Evolutionary conservation across 1,140 invertebrate species (phyloP).

Genomic region (Platyscapa corneri): DNA sequence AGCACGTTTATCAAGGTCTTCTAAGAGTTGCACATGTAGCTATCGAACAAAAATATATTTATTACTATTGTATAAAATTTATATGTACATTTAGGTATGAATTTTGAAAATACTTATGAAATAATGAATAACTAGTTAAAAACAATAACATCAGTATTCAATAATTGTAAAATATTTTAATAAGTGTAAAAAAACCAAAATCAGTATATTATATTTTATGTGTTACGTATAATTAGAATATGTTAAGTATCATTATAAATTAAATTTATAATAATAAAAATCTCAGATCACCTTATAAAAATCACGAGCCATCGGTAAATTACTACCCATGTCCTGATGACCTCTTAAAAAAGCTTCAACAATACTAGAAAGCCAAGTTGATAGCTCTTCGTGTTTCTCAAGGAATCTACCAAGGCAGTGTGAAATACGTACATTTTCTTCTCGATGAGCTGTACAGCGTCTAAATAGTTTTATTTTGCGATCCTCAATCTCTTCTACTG

Average conservation of each 20-base stretch:
- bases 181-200: too few relatives aligned
- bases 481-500: slow-evolving; percentile 84
- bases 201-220: too few relatives aligned
- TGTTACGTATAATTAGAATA: too few relatives aligned
- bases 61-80: too few relatives aligned
- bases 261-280: too few relatives aligned
- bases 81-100: too few relatives aligned
- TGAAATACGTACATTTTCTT: slow-evolving; percentile 83
- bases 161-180: too few relatives aligned
- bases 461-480: slow-evolving; percentile 81
- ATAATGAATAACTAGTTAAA: too few relatives aligned
- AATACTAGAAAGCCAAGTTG: slow-evolving; percentile 82
- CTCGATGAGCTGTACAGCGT: slow-evolving; percentile 81
- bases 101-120: too few relatives aligned
- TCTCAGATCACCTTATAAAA: slow-evolving; percentile 74
- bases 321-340: slow-evolving; percentile 84
- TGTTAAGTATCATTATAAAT: too few relatives aligned
- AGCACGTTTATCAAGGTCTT: slow-evolving; percentile 81
- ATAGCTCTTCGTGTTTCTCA: slow-evolving; percentile 81
- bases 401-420: slow-evolving; percentile 81
- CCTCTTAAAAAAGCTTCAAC: slow-evolving; percentile 84
- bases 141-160: too few relatives aligned
- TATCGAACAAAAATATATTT: slow-evolving; percentile 61
- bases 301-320: slow-evolving; percentile 81
- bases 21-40: slow-evolving; percentile 83